Conservation (phyloP, 1,140 invertebrate species). For the Microplitis demolitor region DNA sequence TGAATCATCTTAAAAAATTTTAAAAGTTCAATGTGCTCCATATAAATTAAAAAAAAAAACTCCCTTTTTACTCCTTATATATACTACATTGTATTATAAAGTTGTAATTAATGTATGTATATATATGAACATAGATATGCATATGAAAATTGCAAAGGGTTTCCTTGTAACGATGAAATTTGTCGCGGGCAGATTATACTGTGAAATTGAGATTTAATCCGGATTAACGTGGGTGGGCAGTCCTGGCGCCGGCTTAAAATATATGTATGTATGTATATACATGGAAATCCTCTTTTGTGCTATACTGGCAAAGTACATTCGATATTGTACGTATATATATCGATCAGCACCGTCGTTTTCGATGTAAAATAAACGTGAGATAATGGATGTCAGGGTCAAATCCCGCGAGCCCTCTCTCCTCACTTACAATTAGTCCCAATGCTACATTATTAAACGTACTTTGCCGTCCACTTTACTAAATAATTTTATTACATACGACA, state of each 20-base stretch:
- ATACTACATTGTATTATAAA: too few relatives aligned
- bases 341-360: too few relatives aligned
- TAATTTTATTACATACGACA: background rate
- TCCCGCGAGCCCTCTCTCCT: slow-evolving; percentile 39
- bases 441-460: slow-evolving; percentile 45
- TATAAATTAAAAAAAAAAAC: too few relatives aligned
- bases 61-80: too few relatives aligned
- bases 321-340: background rate
- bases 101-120: too few relatives aligned
- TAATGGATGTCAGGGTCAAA: slow-evolving; percentile 59
- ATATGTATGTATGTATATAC: background rate
- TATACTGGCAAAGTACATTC: background rate
- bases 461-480: slow-evolving; percentile 26
- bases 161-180: background rate
- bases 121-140: too few relatives aligned
- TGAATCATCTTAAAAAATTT: too few relatives aligned
- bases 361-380: slow-evolving; percentile 32
- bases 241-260: background rate
- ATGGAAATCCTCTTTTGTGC: background rate
- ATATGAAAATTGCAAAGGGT: too few relatives aligned
- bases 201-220: background rate
- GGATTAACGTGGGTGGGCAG: background rate
- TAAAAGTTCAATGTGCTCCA: too few relatives aligned
- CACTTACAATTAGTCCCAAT: slow-evolving; percentile 59
- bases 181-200: background rate